phyloP scores from a whole-genome alignment of 2,113 vertebrate genomes.

The Excalfactoria chinensis region DNA sequence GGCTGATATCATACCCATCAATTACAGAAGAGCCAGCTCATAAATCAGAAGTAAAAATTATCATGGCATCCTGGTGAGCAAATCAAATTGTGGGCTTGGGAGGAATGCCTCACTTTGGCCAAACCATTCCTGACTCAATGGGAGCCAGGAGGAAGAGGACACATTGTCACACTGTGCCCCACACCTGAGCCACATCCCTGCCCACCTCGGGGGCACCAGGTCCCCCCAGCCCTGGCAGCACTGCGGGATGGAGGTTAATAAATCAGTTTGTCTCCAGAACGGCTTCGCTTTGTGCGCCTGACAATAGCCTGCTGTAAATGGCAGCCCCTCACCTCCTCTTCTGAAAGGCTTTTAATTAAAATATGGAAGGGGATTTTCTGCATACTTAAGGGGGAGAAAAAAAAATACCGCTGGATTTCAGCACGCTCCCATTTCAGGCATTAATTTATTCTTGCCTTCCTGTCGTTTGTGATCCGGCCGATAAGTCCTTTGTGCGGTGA shows the following conservation, averaged over 20 bases:
- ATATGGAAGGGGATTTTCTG: constrained; percentile 56
- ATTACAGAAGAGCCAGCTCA: background rate
- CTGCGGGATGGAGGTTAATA: constrained; percentile 40
- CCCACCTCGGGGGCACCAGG: background rate
- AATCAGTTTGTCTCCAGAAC: constrained; percentile 63
- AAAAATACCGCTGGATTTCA: background rate
- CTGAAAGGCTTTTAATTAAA: constrained; percentile 72
- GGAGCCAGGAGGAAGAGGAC: background rate
- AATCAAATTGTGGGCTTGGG: constrained; percentile 57
- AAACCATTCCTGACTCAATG: constrained; percentile 48
- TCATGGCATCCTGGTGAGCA: constrained; percentile 34
- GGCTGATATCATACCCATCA: background rate
- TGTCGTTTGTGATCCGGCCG: background rate
- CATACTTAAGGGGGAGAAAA: background rate
- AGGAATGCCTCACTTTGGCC: constrained; percentile 42
- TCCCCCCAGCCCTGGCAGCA: background rate
- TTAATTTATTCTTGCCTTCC: constrained; percentile 28
- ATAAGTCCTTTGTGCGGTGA: background rate
- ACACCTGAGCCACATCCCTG: background rate
- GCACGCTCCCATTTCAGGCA: background rate
- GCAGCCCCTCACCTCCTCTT: constrained; percentile 65
- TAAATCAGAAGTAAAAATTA: constrained; percentile 45
- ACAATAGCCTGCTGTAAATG: constrained; percentile 58
- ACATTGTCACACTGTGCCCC: background rate
- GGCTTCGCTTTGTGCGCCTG: constrained; percentile 47